These are phyloP conservation scores for Limnephilus auricula DNA, from an alignment of 2,888 invertebrate species.

Conservation along the genomic window DNA sequence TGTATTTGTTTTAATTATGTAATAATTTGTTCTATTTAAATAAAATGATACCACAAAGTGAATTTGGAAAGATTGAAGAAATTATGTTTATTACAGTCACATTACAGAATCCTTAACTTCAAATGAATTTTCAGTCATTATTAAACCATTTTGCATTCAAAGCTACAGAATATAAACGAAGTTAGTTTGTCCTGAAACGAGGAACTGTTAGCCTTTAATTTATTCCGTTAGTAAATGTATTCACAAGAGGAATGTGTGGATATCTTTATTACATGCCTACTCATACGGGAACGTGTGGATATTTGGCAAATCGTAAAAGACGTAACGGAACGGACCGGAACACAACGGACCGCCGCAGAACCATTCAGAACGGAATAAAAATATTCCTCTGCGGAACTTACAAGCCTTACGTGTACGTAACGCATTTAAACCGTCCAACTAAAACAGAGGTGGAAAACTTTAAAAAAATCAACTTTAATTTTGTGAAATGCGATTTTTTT, in stretches of 20 bases:
- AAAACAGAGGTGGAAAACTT: not conserved
- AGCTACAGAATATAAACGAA: too few species aligned
- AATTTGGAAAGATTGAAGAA: too few species aligned
- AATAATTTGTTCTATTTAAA: too few species aligned
- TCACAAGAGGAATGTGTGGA: not conserved
- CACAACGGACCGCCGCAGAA: not conserved
- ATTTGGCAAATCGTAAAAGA: not conserved
- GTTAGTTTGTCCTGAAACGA: not conserved
- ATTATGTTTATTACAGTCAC: too few species aligned
- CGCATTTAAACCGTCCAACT: not conserved
- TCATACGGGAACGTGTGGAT: not conserved
- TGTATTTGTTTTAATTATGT: too few species aligned
- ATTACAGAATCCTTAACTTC: too few species aligned
- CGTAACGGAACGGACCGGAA: not conserved
- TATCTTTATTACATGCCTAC: not conserved
- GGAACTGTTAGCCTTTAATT: not conserved
- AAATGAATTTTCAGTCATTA: too few species aligned
- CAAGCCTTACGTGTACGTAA: not conserved
- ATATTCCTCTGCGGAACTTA: not conserved
- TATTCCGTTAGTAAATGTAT: not conserved
- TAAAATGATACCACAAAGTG: too few species aligned
- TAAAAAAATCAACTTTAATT: not conserved
- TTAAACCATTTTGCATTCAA: too few species aligned
- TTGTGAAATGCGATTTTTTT: too few species aligned
- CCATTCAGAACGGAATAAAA: constrained; percentile 12